Evolutionary conservation across 2,888 invertebrate species (phyloP), one percentile per base, ranked within the genome.

Genomic region (Petrophora chlorosata): DNA sequence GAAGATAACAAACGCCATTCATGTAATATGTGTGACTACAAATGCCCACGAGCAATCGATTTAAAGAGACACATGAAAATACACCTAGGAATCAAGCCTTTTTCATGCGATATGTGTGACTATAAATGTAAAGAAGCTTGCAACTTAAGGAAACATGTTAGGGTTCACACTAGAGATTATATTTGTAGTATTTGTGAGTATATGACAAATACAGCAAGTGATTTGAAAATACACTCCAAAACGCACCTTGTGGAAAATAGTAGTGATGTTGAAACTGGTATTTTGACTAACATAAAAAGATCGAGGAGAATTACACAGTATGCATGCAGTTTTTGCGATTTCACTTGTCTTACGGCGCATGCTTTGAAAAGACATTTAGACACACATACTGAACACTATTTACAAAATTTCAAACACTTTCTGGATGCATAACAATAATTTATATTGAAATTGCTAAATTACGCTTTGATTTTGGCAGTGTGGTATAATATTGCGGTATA

Each of bases 351-450:
- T 7, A 7, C 29, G 4, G 3, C 14, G 3, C 12, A 32, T 28
- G 28, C 33, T 43, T 38, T 49, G 28, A 33, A 39, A 22, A 39
- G 5, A 17, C 49, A 49, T 34, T 42, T 39, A 17, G 43, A 49
- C 28, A 19, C 43, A 1, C 41, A 41, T 19, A 28, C 14, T 30
- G 44, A 35, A 19, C 40, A 44, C 12, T 44, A 44, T 38, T 46
- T 46, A 23, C 15, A 42, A 42, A 40, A 23, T 53, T 28, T 28
- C 23, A 46, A 42, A 10, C 50, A 22, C 5, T 41, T 49, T 25
- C 38, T 49, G 8, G 49, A 49, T 34, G 22, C 25, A 0, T 48
- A 42, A 14, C 1, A n/a, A n/a, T n/a, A n/a, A n/a, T n/a, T n/a
- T n/a, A n/a, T n/a, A n/a, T n/a, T n/a, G n/a, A n/a, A n/a, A n/a